Conservation (phyloP, 2,797 vertebrate genomes). For the Fistularia commersonii region DNA sequence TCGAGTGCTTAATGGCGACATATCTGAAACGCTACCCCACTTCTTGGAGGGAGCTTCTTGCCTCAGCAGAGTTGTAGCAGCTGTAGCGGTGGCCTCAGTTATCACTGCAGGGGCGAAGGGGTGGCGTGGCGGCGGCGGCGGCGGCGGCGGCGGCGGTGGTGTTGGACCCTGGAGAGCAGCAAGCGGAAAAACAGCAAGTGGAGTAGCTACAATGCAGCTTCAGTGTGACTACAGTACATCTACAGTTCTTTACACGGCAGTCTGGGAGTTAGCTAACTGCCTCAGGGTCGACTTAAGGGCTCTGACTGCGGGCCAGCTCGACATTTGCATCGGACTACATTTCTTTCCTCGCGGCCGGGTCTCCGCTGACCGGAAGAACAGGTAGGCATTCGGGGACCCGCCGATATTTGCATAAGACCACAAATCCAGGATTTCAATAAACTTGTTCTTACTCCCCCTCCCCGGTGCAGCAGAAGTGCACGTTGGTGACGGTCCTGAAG, state of each 20-base stretch:
- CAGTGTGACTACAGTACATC: slow-evolving; percentile 33
- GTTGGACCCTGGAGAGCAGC: slow-evolving; percentile 48
- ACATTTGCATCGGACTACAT: slow-evolving; percentile 58
- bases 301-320: slow-evolving; percentile 50
- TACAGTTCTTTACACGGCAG: slow-evolving; percentile 27
- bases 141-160: background rate
- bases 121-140: no score
- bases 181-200: slow-evolving; percentile 53
- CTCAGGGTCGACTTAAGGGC: slow-evolving; percentile 60
- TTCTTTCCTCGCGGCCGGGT: slow-evolving; percentile 30
- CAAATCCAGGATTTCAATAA: slow-evolving; percentile 35
- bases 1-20: slow-evolving; percentile 45
- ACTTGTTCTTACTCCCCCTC: slow-evolving; percentile 7
- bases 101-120: slow-evolving; percentile 47
- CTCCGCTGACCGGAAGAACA: slow-evolving; percentile 20
- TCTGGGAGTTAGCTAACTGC: slow-evolving; percentile 54
- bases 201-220: slow-evolving; percentile 37
- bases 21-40: slow-evolving; percentile 46
- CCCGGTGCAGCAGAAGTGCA: slow-evolving; percentile 11
- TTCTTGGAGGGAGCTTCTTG: slow-evolving; percentile 43
- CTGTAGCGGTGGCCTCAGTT: slow-evolving; percentile 52
- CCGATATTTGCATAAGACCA: slow-evolving; percentile 51
- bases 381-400: slow-evolving; percentile 23
- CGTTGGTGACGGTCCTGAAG: slow-evolving; percentile 35
- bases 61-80: slow-evolving; percentile 50